Evolutionary conservation across 2,888 invertebrate genomes (phyloP), one percentile per base, ranked within the genome.

Genomic region (Andrena minutula): DNA sequence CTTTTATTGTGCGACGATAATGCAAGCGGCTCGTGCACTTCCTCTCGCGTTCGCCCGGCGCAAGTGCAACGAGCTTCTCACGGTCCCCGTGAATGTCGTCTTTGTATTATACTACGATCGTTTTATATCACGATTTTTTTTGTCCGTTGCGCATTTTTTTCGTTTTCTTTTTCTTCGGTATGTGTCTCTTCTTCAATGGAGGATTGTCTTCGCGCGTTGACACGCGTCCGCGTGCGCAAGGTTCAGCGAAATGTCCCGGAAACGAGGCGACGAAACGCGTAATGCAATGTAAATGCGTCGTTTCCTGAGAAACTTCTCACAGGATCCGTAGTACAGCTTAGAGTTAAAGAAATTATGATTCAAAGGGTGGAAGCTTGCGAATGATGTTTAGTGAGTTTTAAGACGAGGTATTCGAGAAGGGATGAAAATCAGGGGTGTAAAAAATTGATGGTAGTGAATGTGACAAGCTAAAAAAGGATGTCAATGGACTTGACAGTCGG

Each of bases 201-300:
- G 75, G 83, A 85, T 86, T 85, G 83, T 86, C 85, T 78, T 86
- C 79, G 83, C 83, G 79, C 74, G 79, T 80, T 64, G 68, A 56
- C 56, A 56, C 56, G 72, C 71, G 79, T 47, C 60, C 58, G 77
- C 73, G 35, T 74, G 66, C 71, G 79, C 65, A 73, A 69, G 60
- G 51, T 73, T 58, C 51, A 81, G 70, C 73, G 47, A 65, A 81
- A 81, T 65, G 26, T 51, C 49, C 35, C 70, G 8, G 26, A 63
- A 66, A 66, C 23, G 26, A 68, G 7, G 35, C 47, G 64, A 30
- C 30, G n/a, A 80, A 35, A 63, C 28, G 49, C 20, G 35, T 28
- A 69, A 70, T 32, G 47, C 49, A 71, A 71, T 75, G 30, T 68
- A 51, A 75, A 75, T 66, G 41, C 63, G 63, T 20, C 2, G 20